Base-by-base conservation (phyloP, 1,140 invertebrate species). In the Drosophila varians region DNA sequence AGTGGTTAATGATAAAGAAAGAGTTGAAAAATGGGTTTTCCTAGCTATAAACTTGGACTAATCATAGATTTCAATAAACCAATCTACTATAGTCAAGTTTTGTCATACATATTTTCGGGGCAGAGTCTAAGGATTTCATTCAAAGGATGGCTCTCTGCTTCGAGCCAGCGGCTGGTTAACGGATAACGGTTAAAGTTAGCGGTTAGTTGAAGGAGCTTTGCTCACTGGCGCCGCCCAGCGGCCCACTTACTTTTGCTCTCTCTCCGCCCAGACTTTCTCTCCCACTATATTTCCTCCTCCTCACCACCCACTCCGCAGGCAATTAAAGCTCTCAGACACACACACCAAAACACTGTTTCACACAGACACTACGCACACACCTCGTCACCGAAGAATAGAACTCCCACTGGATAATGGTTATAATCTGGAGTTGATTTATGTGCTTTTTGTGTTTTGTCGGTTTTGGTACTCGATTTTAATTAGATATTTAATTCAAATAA, bases 211-310 rank as follows among this genome's bases (percentile, higher is more conserved):
- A 53, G 58, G 16, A 68, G 61, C 66, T 76, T 72, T 62, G 31
- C 77, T 60, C 65, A 40, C 28, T 71, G 54, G 77, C 76, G 76
- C 76, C 76, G 54, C 72, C 57, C 43, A 51, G 64, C 76, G 77
- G 77, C 45, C 36, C 54, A 75, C 53, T 58, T 74, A 64, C 36
- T 65, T 52, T 7, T 53, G 36, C 25, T 26, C 28, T 36, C 55
- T 23, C 4, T 38, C 14, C 47, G 18, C 36, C 16, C 43, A 42
- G 43, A 21, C 23, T 47, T 8, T 47, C 23, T 18, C 52, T n/a
- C 38, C 28, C 14, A n/a, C 16, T 19, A 42, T 43, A 34, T 9
- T 16, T 19, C 38, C 8, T 16, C 36, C 5, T 8, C 18, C 49
- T 52, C 49, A 21, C 12, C 31, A 34, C 38, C 31, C 36, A 36